Conservation (phyloP, 2,888 invertebrate species). For the Hylaea fasciaria region DNA sequence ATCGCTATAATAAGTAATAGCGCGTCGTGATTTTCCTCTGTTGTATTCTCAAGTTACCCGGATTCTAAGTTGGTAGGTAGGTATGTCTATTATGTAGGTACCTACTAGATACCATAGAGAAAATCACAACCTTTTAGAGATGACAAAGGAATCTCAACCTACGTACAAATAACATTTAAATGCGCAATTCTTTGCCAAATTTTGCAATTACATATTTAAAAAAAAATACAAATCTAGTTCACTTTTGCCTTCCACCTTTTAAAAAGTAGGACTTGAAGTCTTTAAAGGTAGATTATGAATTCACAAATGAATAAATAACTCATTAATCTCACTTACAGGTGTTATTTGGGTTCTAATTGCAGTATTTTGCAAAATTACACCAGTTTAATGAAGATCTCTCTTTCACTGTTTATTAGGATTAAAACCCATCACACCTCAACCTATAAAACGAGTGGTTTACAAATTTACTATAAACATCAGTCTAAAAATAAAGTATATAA, state of each 20-base stretch:
- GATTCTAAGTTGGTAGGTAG: background rate
- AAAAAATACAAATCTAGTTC: background rate
- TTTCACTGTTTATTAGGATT: slow-evolving; percentile 6
- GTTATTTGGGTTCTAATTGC: slow-evolving; percentile 16
- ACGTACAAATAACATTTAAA: no score
- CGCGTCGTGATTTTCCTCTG: slow-evolving; percentile 34
- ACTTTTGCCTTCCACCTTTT: background rate
- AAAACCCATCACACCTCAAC: background rate
- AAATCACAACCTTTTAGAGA: no score
- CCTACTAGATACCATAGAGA: no score
- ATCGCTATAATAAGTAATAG: slow-evolving; percentile 25
- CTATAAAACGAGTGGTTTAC: background rate
- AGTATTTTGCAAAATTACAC: slow-evolving; percentile 18
- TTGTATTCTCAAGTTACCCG: slow-evolving; percentile 7
- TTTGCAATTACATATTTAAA: no score
- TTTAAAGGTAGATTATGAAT: background rate
- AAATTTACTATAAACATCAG: background rate
- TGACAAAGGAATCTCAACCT: no score
- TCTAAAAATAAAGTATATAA: no score
- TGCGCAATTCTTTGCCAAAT: no score
- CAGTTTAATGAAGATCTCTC: slow-evolving; percentile 13
- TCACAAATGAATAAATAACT: slow-evolving; percentile 17
- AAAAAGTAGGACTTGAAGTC: slow-evolving; percentile 2
- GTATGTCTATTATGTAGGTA: background rate
- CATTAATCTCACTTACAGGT: slow-evolving; percentile 22